A percentile compares a stretch with the other conserved stretches of the same genome.
These are phyloP conservation scores for Rutilus rutilus DNA, from an alignment of 2,113 vertebrate species.

Conservation along the genomic window DNA sequence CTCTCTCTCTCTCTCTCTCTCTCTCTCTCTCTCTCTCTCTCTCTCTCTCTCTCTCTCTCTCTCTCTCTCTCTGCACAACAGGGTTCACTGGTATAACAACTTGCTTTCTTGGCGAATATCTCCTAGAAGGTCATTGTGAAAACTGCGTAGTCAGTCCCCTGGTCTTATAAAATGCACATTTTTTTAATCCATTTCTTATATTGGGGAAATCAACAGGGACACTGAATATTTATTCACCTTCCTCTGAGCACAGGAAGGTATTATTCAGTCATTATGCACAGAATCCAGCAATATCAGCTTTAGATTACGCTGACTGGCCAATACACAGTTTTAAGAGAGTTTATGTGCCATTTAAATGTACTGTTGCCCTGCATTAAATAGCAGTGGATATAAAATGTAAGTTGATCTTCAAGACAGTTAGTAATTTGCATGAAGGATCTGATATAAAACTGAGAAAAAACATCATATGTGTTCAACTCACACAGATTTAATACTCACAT, in stretches of 20 bases:
- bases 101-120: not conserved
- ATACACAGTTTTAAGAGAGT: not conserved
- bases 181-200: not conserved
- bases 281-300: not conserved
- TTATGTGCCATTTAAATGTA: not conserved
- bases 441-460: not conserved
- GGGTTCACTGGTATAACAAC: not conserved
- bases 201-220: not conserved
- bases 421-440: not conserved
- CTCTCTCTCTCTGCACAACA: not conserved
- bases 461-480: not conserved
- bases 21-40: not conserved
- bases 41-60: not conserved
- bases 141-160: not conserved
- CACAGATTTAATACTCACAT: not conserved
- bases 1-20: no score
- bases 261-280: not conserved
- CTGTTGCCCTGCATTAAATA: not conserved
- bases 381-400: not conserved
- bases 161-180: not conserved
- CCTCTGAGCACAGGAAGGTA: not conserved
- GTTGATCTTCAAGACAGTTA: not conserved
- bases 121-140: not conserved
- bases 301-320: not conserved
- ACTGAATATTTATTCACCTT: not conserved